Conservation (phyloP, 2,888 invertebrate species). For the Lepidochrysops patricia region DNA sequence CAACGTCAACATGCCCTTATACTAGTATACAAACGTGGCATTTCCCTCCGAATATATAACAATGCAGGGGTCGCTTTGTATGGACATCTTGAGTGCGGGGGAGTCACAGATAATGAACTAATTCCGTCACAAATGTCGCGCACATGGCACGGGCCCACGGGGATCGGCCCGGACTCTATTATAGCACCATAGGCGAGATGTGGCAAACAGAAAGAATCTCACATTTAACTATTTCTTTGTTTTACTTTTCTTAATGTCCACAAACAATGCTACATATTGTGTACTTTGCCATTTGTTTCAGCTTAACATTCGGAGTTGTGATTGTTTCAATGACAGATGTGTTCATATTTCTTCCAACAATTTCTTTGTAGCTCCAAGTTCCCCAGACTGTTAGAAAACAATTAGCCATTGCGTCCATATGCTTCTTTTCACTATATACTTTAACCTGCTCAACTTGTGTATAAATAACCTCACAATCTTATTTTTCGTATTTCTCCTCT, state of each 20-base stretch:
- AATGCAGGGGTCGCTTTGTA: conserved; percentile 28
- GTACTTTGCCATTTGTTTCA: background rate
- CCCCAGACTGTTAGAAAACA: background rate
- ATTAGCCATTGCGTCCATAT: background rate
- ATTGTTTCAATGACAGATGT: background rate
- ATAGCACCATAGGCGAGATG: conserved; percentile 5
- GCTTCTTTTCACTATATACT: background rate
- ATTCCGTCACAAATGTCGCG: conserved; percentile 38
- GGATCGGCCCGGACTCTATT: conserved; percentile 29
- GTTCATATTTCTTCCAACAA: background rate
- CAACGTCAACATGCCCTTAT: background rate
- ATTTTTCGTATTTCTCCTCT: conserved; percentile 1
- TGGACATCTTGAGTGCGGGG: conserved; percentile 33
- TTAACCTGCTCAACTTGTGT: conserved; percentile 2
- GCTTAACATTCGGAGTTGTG: background rate
- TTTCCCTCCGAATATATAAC: conserved; percentile 37
- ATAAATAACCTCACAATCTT: conserved; percentile 9
- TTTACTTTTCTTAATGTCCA: background rate
- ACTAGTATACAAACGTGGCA: background rate
- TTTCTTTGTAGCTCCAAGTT: background rate
- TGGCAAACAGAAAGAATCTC: background rate
- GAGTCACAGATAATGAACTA: conserved; percentile 31
- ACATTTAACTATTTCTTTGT: background rate
- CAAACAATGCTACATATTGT: background rate
- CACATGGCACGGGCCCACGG: conserved; percentile 49